Conservation (phyloP, 2,888 invertebrate genomes). For the Escarpia spicata region DNA sequence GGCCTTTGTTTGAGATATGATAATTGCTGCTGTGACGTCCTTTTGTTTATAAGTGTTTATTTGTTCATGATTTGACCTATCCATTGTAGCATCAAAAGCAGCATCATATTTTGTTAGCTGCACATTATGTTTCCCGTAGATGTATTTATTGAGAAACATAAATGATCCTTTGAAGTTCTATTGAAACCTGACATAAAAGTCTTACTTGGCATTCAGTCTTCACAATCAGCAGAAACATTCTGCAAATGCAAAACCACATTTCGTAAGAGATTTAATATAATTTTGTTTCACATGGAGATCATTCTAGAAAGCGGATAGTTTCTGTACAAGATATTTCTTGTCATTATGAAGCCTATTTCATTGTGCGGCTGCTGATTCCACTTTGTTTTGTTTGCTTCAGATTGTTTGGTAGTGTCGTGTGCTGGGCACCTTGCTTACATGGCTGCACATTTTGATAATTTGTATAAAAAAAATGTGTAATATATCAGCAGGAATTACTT, state of each 20-base stretch:
- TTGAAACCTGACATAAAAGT: background rate
- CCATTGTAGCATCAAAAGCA: background rate
- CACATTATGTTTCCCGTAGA: background rate
- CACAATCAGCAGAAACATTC: background rate
- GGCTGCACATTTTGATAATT: background rate
- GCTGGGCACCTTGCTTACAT: background rate
- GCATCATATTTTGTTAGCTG: background rate
- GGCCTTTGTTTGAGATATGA: background rate
- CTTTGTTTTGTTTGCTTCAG: background rate
- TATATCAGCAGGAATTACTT: background rate
- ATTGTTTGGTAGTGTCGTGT: background rate
- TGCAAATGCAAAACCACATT: background rate
- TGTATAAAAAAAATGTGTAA: background rate
- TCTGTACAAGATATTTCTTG: background rate
- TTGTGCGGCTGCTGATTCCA: background rate
- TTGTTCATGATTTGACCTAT: background rate
- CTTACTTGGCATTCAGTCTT: background rate
- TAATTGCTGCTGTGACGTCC: background rate
- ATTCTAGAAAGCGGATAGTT: too few species aligned
- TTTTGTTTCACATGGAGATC: too few species aligned
- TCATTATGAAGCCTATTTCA: background rate
- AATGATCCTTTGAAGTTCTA: background rate
- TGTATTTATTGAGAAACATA: background rate
- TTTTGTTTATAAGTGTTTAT: background rate
- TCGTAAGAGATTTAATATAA: background rate